phyloP scores from a whole-genome alignment of 2,888 invertebrate species.

The Phaedon cochleariae region DNA sequence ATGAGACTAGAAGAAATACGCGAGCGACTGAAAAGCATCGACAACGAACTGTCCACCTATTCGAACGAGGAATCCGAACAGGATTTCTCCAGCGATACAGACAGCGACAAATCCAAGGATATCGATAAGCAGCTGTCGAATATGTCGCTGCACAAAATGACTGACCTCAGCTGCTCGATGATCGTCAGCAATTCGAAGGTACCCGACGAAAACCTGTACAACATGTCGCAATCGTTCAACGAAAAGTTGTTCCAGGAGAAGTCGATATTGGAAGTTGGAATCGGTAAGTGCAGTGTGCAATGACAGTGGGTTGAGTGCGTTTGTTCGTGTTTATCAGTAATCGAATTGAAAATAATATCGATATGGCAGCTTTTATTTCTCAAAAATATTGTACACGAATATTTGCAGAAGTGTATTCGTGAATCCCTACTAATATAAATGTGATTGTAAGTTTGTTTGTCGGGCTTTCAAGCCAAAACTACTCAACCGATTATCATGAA shows the following conservation, averaged over 20 bases:
- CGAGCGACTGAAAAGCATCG: slow-evolving; percentile 71
- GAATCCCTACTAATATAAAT: no score
- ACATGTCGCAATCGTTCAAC: slow-evolving; percentile 61
- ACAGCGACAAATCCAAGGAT: slow-evolving; percentile 66
- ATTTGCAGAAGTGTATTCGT: no score
- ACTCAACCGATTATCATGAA: no score
- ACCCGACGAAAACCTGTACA: slow-evolving; percentile 49
- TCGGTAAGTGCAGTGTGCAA: no score
- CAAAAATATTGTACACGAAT: no score
- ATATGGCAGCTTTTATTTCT: no score
- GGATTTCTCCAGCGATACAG: slow-evolving; percentile 62
- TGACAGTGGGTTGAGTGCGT: no score
- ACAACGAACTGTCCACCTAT: slow-evolving; percentile 68
- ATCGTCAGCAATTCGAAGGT: slow-evolving; percentile 54
- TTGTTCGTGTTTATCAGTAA: no score
- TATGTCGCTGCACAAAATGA: slow-evolving; percentile 45
- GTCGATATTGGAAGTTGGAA: slow-evolving; percentile 56
- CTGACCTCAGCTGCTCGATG: slow-evolving; percentile 59
- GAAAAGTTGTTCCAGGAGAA: slow-evolving; percentile 61
- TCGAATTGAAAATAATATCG: no score
- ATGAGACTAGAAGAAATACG: slow-evolving; percentile 75
- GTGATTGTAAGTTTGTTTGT: no score
- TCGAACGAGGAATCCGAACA: slow-evolving; percentile 58
- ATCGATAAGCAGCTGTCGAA: slow-evolving; percentile 55
- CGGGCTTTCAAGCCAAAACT: no score